These are phyloP conservation scores for Brevimyrus niger DNA, from an alignment of 2,113 vertebrate species.

Conservation along the genomic window DNA sequence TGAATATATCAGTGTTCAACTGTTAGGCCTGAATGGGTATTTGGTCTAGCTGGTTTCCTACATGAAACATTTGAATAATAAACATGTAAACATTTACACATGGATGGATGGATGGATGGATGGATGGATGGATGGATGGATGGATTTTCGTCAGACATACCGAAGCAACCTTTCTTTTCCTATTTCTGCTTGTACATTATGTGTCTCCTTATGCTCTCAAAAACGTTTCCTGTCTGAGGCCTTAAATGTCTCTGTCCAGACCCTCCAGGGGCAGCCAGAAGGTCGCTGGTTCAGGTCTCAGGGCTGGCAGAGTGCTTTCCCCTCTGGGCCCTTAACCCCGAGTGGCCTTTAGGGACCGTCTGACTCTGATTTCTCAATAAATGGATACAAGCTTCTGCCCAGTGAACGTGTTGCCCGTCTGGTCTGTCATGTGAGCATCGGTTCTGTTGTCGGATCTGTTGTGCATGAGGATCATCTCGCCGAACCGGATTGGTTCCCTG, in stretches of 20 bases:
- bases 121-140: neutral
- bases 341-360: neutral
- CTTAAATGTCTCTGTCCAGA: neutral
- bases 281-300: neutral
- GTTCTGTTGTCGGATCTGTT: too few species aligned
- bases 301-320: neutral
- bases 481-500: neutral
- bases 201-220: neutral
- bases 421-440: neutral
- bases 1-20: neutral
- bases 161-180: neutral
- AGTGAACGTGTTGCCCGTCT: neutral
- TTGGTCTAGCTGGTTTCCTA: neutral
- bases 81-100: neutral
- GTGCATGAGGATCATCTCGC: neutral
- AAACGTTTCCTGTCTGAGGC: neutral
- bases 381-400: neutral
- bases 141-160: neutral
- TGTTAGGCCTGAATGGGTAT: neutral
- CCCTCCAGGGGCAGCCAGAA: neutral
- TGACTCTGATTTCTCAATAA: neutral
- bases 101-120: neutral
- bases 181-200: neutral
- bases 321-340: neutral
- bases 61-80: neutral